Conservation (phyloP, 2,797 vertebrate species). For the Bryconaethiops microstoma region DNA sequence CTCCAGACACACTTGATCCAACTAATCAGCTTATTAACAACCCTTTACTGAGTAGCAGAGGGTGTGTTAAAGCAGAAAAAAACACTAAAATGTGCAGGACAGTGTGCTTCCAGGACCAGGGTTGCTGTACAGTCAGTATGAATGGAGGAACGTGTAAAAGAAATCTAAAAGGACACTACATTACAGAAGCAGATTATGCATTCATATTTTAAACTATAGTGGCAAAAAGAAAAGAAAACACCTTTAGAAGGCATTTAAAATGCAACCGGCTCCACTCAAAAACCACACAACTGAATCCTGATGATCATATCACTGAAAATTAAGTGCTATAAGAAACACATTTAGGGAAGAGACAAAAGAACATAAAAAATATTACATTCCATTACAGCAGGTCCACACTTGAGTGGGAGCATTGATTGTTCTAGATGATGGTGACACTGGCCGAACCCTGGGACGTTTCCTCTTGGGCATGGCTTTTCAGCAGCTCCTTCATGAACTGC, state of each 20-base stretch:
- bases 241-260: constrained; percentile 44
- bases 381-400: constrained; percentile 47
- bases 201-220: constrained; percentile 59
- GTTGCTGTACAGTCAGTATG: constrained; percentile 42
- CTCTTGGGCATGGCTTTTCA: constrained; percentile 91
- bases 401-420: constrained; percentile 18
- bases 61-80: too few relatives aligned
- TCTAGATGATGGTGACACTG: constrained; percentile 94
- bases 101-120: too few relatives aligned
- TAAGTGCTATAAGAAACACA: constrained; percentile 33
- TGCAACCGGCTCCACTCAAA: constrained; percentile 63
- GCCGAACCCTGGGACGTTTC: constrained; percentile 87
- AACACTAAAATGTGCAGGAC: too few relatives aligned
- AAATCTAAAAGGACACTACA: constrained; percentile 56
- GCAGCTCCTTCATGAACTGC: constrained; percentile 95
- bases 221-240: constrained; percentile 37
- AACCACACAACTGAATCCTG: constrained; percentile 37
- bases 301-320: constrained; percentile 65
- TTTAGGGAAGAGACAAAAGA: constrained; percentile 50
- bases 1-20: too few relatives aligned
- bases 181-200: constrained; percentile 57
- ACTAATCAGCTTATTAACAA: too few relatives aligned
- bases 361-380: constrained; percentile 80
- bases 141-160: constrained; percentile 50
- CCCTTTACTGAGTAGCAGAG: too few relatives aligned